phyloP scores from a whole-genome alignment of 2,797 vertebrate genomes.

The Ctenosaura bakeri region DNA sequence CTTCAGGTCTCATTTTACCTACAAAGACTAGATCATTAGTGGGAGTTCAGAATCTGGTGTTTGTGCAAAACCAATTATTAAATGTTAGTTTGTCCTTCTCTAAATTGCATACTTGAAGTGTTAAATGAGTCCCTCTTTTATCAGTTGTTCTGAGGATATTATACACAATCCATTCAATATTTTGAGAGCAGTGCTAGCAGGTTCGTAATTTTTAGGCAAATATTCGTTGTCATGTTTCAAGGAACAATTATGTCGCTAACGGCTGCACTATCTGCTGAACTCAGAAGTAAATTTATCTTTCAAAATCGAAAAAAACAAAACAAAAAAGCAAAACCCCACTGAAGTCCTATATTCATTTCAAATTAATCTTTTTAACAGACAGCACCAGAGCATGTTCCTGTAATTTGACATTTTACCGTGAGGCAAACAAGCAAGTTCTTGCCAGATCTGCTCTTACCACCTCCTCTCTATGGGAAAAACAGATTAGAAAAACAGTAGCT shows the following conservation, averaged over 20 bases:
- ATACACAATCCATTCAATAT: constrained; percentile 53
- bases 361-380: constrained; percentile 75
- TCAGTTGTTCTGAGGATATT: constrained; percentile 25
- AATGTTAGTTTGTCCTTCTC: constrained; percentile 17
- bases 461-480: constrained; percentile 77
- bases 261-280: constrained; percentile 53
- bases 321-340: background rate
- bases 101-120: constrained; percentile 62
- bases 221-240: constrained; percentile 63
- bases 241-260: constrained; percentile 47
- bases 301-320: constrained; percentile 65
- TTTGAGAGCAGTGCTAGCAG: constrained; percentile 64
- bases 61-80: constrained; percentile 37
- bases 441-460: constrained; percentile 75
- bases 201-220: constrained; percentile 57
- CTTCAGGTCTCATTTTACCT: background rate
- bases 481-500: constrained; percentile 81
- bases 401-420: constrained; percentile 71
- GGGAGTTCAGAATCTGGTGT: constrained; percentile 13
- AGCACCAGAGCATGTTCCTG: constrained; percentile 71
- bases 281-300: constrained; percentile 52
- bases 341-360: constrained; percentile 50
- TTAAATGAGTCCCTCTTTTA: constrained; percentile 49
- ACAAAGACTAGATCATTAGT: background rate
- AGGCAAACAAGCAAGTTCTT: constrained; percentile 71